Base-by-base conservation (phyloP, 2,888 invertebrate genomes). In the Aphodius sticticus region DNA sequence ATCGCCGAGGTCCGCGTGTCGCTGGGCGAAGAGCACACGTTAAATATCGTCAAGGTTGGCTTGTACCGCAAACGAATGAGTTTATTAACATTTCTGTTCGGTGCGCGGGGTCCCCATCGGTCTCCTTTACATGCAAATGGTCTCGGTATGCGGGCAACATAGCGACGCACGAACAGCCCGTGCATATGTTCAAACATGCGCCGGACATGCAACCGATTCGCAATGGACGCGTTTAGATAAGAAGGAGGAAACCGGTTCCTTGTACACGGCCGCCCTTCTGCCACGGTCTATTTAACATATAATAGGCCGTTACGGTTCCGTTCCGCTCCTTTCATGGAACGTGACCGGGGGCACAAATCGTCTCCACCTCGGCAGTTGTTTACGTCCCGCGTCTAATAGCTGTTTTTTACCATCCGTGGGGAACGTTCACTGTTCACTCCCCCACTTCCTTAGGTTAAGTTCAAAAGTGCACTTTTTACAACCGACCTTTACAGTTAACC, bases 191-290 rank as follows among this genome's bases (percentile, higher is more conserved):
- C 53, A 53, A 53, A 53, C 53, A 53, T 53, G 53, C 53, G 12
- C 53, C 53, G 53, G 53, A 53, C 53, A 53, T 53, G 53, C 53
- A 53, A 53, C 53, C 35, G 14, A n/a, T 74, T 74, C 74, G 16
- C 35, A 74, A 74, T 70, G 26, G 70, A 26, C 9, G 74, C 35
- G 74, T 74, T 74, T 6, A 74, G 37, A 70, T n/a, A 37, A 26
- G 36, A 37, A 74, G 15, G 37, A 74, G 74, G 74, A 74, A 74
- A 74, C 74, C 74, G 37, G 74, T 53, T 53, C 53, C 53, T 53
- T 53, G 53, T 53, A 53, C 53, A 53, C 53, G 53, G 53, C 53
- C 12, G 53, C 53, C 53, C 53, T 53, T 53, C 53, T 53, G 53
- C 53, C 53, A 53, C 53, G 53, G 53, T 53, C 53, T 53, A 53